These are phyloP conservation scores for Halcyon senegalensis DNA, from an alignment of 2,113 vertebrate genomes.

Conservation along the genomic window DNA sequence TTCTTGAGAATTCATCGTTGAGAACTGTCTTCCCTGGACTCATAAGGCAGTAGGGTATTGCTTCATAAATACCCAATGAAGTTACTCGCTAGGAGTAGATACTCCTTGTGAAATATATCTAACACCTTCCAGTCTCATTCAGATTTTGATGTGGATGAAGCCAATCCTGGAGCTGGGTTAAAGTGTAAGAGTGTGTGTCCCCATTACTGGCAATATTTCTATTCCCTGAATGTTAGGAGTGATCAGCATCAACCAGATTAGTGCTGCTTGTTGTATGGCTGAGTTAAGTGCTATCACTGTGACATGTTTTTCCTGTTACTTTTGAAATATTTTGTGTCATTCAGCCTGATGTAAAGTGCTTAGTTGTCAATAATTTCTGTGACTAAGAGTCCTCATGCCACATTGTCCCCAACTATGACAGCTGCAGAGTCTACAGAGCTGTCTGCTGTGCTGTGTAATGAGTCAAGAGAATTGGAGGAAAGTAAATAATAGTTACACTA, in stretches of 20 bases:
- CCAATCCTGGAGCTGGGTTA: neutral
- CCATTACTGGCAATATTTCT: neutral
- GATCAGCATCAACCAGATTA: neutral
- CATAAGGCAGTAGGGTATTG: neutral
- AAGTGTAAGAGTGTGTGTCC: neutral
- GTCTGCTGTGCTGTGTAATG: neutral
- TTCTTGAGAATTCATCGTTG: neutral
- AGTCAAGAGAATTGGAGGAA: neutral
- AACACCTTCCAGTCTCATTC: neutral
- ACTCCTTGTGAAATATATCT: neutral
- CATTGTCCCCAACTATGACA: neutral
- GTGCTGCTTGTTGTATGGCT: neutral
- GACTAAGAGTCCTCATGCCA: neutral
- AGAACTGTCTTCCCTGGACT: neutral
- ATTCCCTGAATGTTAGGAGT: neutral
- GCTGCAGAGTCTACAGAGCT: neutral
- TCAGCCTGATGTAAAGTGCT: neutral
- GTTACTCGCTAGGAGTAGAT: neutral
- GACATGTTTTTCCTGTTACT: neutral
- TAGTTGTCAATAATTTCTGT: conserved; percentile 8
- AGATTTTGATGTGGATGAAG: neutral
- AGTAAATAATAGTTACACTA: neutral
- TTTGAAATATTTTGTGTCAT: neutral
- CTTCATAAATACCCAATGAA: neutral
- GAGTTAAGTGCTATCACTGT: neutral